Percentiles rank a stretch among this genome's conserved stretches.
phyloP scores from a whole-genome alignment of 53 echinoderm and acorn worm species.

The Echinometra lucunter region DNA sequence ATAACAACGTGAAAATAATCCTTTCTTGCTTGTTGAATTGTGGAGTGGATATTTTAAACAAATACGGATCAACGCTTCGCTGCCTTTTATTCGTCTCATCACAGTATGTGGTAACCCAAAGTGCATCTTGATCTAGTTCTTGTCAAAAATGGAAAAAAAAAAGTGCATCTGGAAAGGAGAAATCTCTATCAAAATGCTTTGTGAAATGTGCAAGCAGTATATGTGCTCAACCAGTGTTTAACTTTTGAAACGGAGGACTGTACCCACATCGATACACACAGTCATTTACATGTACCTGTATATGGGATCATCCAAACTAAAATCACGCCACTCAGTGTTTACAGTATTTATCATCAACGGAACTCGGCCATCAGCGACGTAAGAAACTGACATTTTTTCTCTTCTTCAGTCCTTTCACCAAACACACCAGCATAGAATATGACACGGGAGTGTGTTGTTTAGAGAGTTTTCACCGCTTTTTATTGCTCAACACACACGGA shows the following conservation, averaged over 20 bases:
- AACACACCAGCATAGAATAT: background rate
- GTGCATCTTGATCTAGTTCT: constrained; percentile 55
- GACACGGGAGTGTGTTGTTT: background rate
- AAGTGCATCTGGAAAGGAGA: constrained; percentile 30
- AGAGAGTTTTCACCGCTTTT: constrained; percentile 31
- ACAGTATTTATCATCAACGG: background rate
- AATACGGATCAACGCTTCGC: constrained; percentile 52
- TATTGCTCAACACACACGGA: background rate
- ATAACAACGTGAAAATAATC: constrained; percentile 43
- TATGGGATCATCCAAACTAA: background rate
- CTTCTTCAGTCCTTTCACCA: background rate
- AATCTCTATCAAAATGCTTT: constrained; percentile 26
- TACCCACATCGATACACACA: background rate
- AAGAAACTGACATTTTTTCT: background rate
- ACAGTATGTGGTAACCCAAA: constrained; percentile 36
- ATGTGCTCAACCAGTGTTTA: constrained; percentile 8
- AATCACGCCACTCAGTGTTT: constrained; percentile 4
- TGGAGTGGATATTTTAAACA: constrained; percentile 48
- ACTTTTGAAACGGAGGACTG: background rate
- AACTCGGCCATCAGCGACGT: background rate
- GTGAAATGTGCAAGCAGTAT: constrained; percentile 35
- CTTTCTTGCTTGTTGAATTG: constrained; percentile 55
- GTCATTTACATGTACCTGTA: background rate
- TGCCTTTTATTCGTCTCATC: constrained; percentile 57
- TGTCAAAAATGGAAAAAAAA: background rate